A percentile compares a stretch with the other conserved stretches of the same genome.
These are phyloP conservation scores for Thera britannica DNA, from an alignment of 2,888 invertebrate species.

Conservation along the genomic window DNA sequence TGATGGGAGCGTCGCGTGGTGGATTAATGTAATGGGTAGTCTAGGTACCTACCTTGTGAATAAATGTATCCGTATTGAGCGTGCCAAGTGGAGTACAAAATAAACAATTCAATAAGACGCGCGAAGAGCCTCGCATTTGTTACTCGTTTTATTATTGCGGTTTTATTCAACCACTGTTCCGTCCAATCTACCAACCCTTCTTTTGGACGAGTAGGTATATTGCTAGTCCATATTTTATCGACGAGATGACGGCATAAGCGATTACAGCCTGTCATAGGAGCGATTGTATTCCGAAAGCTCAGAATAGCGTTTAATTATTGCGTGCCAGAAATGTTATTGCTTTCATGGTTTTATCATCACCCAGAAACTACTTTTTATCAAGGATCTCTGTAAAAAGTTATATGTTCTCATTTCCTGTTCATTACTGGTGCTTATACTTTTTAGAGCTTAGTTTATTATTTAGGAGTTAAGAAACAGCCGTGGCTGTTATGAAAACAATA, in stretches of 20 bases:
- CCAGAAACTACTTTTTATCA: slow-evolving; percentile 27
- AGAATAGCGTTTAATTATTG: slow-evolving; percentile 29
- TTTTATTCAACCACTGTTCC: slow-evolving; percentile 34
- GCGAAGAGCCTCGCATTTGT: slow-evolving; percentile 42
- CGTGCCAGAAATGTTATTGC: slow-evolving; percentile 17
- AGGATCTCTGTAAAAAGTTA: slow-evolving; percentile 5
- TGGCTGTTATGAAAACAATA: too few relatives aligned
- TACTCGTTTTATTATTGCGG: slow-evolving; percentile 47
- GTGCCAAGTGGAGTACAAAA: slow-evolving; percentile 48
- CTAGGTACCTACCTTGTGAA: slow-evolving; percentile 36
- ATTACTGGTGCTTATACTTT: background rate
- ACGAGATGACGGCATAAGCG: slow-evolving; percentile 30
- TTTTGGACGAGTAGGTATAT: slow-evolving; percentile 4
- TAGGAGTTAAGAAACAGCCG: slow-evolving; percentile 41
- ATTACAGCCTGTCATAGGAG: slow-evolving; percentile 18
- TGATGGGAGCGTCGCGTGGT: slow-evolving; percentile 40
- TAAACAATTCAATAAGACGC: slow-evolving; percentile 50
- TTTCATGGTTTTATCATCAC: slow-evolving; percentile 36
- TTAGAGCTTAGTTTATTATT: slow-evolving; percentile 1
- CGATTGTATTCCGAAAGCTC: slow-evolving; percentile 19
- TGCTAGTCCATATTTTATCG: slow-evolving; percentile 14
- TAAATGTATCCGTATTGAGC: slow-evolving; percentile 47
- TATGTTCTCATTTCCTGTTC: slow-evolving; percentile 10
- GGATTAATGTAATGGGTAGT: slow-evolving; percentile 44
- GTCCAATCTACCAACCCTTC: slow-evolving; percentile 15